Percentiles rank a stretch among this genome's conserved stretches.
Conservation (phyloP, 2,797 vertebrate species). For the Hafferia zeledoni region DNA sequence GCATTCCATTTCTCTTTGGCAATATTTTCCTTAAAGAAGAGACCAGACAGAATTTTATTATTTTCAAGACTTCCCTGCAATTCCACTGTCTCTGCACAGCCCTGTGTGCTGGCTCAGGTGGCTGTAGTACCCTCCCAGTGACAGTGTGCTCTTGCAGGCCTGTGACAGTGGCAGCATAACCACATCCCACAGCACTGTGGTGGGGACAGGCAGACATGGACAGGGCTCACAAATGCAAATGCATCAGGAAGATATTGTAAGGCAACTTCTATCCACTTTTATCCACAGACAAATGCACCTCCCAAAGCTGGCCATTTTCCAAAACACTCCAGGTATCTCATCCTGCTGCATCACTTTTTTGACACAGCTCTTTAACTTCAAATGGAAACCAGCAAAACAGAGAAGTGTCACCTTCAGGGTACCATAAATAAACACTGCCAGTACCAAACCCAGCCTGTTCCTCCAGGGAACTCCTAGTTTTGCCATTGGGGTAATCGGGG, state of each 20-base stretch:
- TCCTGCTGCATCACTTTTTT: background rate
- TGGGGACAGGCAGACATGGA: background rate
- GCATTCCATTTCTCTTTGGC: background rate
- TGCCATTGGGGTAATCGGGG: accelerated
- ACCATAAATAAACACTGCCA: background rate
- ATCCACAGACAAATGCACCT: accelerated
- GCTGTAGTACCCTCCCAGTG: background rate
- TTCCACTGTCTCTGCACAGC: background rate
- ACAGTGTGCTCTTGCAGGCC: accelerated
- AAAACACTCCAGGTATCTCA: background rate
- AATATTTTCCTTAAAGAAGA: background rate
- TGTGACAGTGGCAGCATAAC: background rate
- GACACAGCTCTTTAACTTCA: background rate
- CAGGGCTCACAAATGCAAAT: background rate
- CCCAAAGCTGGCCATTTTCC: background rate
- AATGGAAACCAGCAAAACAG: background rate
- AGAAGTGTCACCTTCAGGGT: background rate
- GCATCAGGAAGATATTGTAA: background rate
- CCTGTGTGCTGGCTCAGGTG: accelerated
- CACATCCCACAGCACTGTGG: accelerated
- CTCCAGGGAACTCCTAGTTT: background rate
- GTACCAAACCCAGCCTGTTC: background rate
- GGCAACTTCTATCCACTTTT: background rate
- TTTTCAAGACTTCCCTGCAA: background rate
- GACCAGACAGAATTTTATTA: background rate